These are phyloP conservation scores for Tachina fera DNA, from an alignment of 2,888 invertebrate species.

Conservation along the genomic window DNA sequence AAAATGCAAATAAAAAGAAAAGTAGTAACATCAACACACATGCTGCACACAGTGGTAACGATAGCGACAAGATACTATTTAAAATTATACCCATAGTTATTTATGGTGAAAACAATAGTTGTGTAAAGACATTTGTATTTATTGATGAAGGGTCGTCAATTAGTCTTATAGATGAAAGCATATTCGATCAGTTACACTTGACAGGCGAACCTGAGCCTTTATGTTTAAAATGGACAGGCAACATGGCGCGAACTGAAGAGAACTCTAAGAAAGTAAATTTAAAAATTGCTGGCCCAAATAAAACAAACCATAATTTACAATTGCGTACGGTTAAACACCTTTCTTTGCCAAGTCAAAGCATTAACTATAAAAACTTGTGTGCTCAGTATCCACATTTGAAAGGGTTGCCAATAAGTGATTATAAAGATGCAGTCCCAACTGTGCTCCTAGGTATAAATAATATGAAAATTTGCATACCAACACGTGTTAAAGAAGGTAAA, in stretches of 20 bases:
- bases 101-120: not conserved
- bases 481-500: slow-evolving; percentile 1
- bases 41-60: slow-evolving; percentile 6
- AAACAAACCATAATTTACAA: not conserved
- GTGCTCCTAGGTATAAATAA: slow-evolving; percentile 59
- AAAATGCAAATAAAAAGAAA: not conserved
- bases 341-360: slow-evolving; percentile 30
- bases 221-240: slow-evolving; percentile 47
- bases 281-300: slow-evolving; percentile 6
- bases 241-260: no score
- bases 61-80: not conserved
- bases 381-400: slow-evolving; percentile 9
- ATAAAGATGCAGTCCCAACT: slow-evolving; percentile 31
- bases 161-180: slow-evolving; percentile 17
- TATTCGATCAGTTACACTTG: slow-evolving; percentile 15
- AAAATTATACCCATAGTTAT: slow-evolving; percentile 14
- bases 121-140: not conserved
- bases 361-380: slow-evolving; percentile 12
- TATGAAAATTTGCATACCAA: slow-evolving; percentile 44
- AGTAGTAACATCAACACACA: not conserved
- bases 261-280: not conserved
- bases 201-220: slow-evolving; percentile 11
- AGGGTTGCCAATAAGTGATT: slow-evolving; percentile 25
- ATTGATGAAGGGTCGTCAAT: not conserved
- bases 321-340: slow-evolving; percentile 34